These are phyloP conservation scores for Magallana nippona DNA, from an alignment of 2,888 invertebrate genomes.

Conservation along the genomic window DNA sequence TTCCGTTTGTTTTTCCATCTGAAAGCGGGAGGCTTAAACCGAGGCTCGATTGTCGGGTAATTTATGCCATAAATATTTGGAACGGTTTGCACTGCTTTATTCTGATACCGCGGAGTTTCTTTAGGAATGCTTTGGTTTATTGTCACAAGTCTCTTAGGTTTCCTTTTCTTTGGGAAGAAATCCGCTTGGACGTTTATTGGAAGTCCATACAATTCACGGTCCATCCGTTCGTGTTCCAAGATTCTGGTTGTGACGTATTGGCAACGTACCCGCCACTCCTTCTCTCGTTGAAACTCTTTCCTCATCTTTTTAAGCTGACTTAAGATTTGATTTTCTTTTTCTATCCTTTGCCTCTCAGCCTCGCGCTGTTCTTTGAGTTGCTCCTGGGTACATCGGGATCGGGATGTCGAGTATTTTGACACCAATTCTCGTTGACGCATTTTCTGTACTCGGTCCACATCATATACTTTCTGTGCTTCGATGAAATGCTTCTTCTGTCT, in stretches of 20 bases:
- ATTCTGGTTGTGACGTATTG: neutral
- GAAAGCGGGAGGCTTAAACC: conserved; percentile 8
- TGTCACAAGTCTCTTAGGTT: neutral
- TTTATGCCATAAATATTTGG: neutral
- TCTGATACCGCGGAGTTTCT: neutral
- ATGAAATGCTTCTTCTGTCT: conserved; percentile 1
- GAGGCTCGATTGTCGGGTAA: neutral
- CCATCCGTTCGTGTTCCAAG: neutral
- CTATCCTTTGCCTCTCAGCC: neutral
- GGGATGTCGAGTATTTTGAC: neutral
- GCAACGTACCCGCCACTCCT: conserved; percentile 7
- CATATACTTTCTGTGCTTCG: neutral
- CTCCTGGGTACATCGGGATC: neutral
- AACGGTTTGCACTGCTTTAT: neutral
- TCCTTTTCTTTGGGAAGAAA: neutral
- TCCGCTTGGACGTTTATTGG: conserved; percentile 14
- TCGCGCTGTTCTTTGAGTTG: neutral
- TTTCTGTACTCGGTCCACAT: neutral
- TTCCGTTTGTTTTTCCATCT: neutral
- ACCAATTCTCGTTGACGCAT: neutral
- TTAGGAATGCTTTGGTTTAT: neutral
- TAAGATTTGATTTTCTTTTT: neutral
- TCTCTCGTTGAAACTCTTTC: conserved; percentile 1
- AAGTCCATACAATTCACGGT: conserved; percentile 14
- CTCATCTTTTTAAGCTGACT: neutral